Percentiles rank a stretch among this genome's conserved stretches.
Conservation (phyloP, 2,113 vertebrate genomes). For the Heliornis fulica region DNA sequence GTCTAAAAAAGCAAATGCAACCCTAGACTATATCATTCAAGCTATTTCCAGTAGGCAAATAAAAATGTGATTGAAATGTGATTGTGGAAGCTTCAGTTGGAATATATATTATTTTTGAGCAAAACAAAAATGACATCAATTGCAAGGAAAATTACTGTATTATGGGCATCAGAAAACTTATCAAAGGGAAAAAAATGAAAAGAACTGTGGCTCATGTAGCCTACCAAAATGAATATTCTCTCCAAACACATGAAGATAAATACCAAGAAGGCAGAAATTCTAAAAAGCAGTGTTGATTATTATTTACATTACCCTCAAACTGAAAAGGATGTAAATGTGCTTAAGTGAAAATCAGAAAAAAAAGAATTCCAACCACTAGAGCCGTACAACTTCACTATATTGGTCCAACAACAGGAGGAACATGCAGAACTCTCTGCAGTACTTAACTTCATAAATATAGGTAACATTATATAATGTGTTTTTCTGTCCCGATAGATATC, state of each 20-base stretch:
- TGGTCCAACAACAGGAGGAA: background rate
- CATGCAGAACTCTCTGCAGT: background rate
- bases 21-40: background rate
- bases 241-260: background rate
- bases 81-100: background rate
- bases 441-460: background rate
- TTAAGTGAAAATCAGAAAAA: background rate
- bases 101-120: background rate
- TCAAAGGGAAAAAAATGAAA: background rate
- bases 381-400: background rate
- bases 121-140: background rate
- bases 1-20: background rate
- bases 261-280: background rate
- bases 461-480: background rate
- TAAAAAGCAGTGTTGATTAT: rapidly evolving
- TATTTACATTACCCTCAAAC: background rate
- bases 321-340: background rate
- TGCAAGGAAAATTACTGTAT: background rate
- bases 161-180: background rate
- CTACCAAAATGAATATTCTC: background rate
- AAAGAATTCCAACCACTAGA: background rate
- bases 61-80: background rate
- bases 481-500: background rate
- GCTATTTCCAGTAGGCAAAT: background rate
- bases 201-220: background rate